Percentiles rank a stretch among this genome's conserved stretches.
phyloP scores from a whole-genome alignment of 2,797 vertebrate genomes.

The Melanotaenia nigrans region DNA sequence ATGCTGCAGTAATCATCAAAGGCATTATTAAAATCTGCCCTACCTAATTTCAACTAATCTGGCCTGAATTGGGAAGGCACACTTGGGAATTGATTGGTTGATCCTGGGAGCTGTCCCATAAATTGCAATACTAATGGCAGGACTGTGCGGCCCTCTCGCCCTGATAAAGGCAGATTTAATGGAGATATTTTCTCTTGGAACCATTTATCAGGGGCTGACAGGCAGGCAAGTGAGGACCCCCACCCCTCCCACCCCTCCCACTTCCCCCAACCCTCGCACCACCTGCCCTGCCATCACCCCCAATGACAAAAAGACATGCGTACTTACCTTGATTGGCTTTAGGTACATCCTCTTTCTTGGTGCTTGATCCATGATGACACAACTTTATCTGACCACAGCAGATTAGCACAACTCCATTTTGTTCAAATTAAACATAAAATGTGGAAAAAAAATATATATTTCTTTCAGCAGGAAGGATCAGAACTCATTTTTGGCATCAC shows the following conservation, averaged over 20 bases:
- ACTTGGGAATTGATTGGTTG: slow-evolving; percentile 76
- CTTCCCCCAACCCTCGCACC: not conserved
- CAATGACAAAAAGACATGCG: slow-evolving; percentile 15
- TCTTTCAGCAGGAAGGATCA: slow-evolving; percentile 21
- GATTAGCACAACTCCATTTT: slow-evolving; percentile 48
- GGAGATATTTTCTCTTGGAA: slow-evolving; percentile 82
- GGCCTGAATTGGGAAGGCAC: slow-evolving; percentile 73
- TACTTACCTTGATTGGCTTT: slow-evolving; percentile 44
- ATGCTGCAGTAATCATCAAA: slow-evolving; percentile 69
- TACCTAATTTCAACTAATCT: slow-evolving; percentile 77
- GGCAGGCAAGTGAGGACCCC: slow-evolving; percentile 49
- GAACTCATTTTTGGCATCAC: slow-evolving; percentile 45
- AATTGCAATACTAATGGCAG: slow-evolving; percentile 83
- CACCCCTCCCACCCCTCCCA: slow-evolving; percentile 1
- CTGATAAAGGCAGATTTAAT: slow-evolving; percentile 84
- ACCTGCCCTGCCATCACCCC: slow-evolving; percentile 4
- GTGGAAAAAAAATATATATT: not conserved
- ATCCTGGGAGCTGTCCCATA: slow-evolving; percentile 71
- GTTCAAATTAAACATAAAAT: slow-evolving; percentile 41
- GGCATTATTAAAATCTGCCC: slow-evolving; percentile 72
- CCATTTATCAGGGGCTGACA: slow-evolving; percentile 87
- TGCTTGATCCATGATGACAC: slow-evolving; percentile 45
- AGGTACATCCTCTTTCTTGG: slow-evolving; percentile 27
- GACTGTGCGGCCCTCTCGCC: slow-evolving; percentile 58
- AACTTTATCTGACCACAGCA: slow-evolving; percentile 59